Conservation (phyloP, 2,113 vertebrate species). For the Paratilapia polleni region DNA sequence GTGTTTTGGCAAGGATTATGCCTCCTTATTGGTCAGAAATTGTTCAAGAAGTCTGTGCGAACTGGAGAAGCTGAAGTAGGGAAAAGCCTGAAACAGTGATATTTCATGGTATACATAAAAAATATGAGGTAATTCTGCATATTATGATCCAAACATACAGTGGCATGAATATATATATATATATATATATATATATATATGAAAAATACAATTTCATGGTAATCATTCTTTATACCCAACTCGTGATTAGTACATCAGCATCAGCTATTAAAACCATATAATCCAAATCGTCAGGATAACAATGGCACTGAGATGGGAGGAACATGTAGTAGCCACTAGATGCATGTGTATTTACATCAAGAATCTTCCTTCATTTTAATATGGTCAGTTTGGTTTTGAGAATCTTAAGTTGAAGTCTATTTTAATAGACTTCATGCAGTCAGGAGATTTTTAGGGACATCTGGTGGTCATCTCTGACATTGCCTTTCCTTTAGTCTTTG, state of each 20-base stretch:
- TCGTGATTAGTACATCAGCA: too few relatives aligned
- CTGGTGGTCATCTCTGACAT: background rate
- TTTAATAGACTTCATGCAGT: background rate
- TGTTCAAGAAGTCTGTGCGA: slow-evolving; percentile 25
- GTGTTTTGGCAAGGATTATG: slow-evolving; percentile 56
- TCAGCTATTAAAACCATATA: too few relatives aligned
- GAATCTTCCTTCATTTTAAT: background rate
- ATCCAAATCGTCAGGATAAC: too few relatives aligned
- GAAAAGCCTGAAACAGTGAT: background rate
- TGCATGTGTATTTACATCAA: background rate
- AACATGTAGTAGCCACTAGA: accelerated
- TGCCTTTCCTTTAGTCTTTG: background rate
- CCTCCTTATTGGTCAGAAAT: slow-evolving; percentile 46
- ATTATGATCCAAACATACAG: too few relatives aligned
- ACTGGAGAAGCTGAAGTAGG: background rate
- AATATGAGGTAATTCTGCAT: background rate
- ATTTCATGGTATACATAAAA: background rate
- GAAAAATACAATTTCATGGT: too few relatives aligned
- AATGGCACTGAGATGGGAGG: background rate
- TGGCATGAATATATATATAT: too few relatives aligned
- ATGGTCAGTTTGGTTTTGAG: background rate
- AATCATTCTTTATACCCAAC: too few relatives aligned
- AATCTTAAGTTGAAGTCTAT: background rate
- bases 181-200: too few relatives aligned
- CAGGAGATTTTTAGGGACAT: background rate